Percentiles rank a stretch among this genome's conserved stretches.
Evolutionary conservation across 2,113 vertebrate species (phyloP).

Genomic region (Leucopsar rothschildi): DNA sequence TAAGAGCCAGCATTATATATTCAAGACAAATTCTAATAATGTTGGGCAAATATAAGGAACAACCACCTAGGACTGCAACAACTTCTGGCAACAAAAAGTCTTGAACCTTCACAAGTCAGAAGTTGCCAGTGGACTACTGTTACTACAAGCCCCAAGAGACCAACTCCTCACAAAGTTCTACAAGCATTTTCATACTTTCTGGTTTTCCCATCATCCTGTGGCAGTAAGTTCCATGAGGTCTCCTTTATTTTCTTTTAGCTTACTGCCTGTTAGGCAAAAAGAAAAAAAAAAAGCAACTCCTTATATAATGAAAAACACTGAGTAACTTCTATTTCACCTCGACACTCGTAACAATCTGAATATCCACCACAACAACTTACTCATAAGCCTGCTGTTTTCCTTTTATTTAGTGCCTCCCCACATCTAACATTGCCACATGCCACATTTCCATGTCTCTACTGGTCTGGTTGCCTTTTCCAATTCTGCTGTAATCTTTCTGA

Average conservation of each 20-base stretch:
- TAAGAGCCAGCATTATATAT: background rate
- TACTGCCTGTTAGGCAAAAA: background rate
- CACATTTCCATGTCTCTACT: background rate
- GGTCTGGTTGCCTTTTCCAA: background rate
- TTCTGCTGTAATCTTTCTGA: background rate
- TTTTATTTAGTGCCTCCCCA: background rate
- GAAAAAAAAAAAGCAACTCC: background rate
- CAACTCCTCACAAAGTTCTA: background rate
- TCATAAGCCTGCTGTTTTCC: background rate
- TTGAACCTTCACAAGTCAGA: background rate
- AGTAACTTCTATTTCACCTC: background rate
- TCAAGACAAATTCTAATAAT: background rate
- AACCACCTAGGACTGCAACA: background rate
- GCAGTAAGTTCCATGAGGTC: background rate
- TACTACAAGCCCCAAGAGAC: background rate
- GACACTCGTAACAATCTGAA: background rate
- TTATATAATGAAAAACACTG: background rate
- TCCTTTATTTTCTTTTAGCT: background rate
- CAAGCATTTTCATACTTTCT: background rate
- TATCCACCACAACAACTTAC: background rate
- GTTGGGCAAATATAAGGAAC: background rate
- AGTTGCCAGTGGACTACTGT: background rate
- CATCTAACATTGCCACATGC: background rate
- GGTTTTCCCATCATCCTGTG: background rate
- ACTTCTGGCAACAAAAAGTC: background rate